A percentile compares a stretch with the other conserved stretches of the same genome.
phyloP scores from a whole-genome alignment of 2,888 invertebrate species.

The Synanthedon andrenaeformis region DNA sequence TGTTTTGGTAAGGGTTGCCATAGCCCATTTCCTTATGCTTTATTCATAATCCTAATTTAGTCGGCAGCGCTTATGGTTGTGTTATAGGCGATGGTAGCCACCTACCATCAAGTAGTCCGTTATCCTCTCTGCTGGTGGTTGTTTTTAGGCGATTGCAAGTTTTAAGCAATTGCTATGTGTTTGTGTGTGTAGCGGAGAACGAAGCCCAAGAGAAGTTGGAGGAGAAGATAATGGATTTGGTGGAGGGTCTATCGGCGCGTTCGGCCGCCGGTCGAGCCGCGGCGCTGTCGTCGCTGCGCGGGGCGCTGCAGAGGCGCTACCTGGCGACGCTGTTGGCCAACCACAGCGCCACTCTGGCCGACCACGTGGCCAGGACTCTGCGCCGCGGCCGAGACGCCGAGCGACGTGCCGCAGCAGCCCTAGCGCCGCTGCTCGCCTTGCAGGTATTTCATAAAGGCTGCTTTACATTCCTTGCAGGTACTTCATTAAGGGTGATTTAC shows the following conservation, averaged over 20 bases:
- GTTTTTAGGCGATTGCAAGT: too few species aligned
- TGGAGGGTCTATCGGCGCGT: conserved; percentile 91
- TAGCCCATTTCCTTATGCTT: too few species aligned
- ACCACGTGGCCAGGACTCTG: conserved; percentile 84
- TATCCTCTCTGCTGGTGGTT: too few species aligned
- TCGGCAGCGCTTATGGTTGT: too few species aligned
- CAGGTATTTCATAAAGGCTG: conserved; percentile 74
- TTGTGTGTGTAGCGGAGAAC: conserved; percentile 44
- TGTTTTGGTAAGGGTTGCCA: too few species aligned
- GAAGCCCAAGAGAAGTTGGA: conserved; percentile 77
- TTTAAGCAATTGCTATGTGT: too few species aligned
- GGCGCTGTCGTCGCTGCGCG: conserved; percentile 78
- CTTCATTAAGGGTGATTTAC: conserved; percentile 68
- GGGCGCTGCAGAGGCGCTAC: conserved; percentile 82
- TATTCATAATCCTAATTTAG: too few species aligned
- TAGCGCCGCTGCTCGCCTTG: conserved; percentile 84
- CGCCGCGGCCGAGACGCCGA: conserved; percentile 87
- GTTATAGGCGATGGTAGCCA: too few species aligned
- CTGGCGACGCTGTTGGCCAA: conserved; percentile 81
- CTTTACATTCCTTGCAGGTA: conserved; percentile 86
- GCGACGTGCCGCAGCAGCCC: conserved; percentile 82
- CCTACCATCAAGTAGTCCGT: too few species aligned
- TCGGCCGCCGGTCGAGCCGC: conserved; percentile 84
- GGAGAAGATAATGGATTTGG: conserved; percentile 86
- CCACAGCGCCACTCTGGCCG: conserved; percentile 83